A percentile compares a stretch with the other conserved stretches of the same genome.
Evolutionary conservation across 2,797 vertebrate species (phyloP).

Genomic region (Mormyrops attenuatus): DNA sequence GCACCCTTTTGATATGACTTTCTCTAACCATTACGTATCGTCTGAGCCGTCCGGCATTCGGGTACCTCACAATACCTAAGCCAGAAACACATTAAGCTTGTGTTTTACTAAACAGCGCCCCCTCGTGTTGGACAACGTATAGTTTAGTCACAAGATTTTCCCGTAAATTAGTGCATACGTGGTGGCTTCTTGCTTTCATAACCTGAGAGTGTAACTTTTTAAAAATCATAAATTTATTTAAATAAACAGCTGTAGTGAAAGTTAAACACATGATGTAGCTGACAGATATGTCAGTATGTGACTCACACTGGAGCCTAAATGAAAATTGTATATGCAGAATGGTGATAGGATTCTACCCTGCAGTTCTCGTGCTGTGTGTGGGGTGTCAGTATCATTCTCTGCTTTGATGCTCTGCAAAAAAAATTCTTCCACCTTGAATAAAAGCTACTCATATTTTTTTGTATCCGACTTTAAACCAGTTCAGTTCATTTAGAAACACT

Average conservation of each 20-base stretch:
- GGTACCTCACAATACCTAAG: background rate
- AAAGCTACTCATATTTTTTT: background rate
- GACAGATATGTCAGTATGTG: background rate
- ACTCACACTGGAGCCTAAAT: background rate
- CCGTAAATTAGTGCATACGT: background rate
- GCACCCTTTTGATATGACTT: background rate
- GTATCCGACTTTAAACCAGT: background rate
- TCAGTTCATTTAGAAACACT: background rate
- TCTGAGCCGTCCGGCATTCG: background rate
- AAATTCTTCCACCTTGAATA: background rate
- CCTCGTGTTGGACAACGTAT: slow-evolving; percentile 35
- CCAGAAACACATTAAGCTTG: background rate
- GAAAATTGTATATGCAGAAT: background rate
- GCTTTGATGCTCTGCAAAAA: background rate
- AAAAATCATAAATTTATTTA: background rate
- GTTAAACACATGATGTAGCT: background rate
- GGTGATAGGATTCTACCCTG: background rate
- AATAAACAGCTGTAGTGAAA: background rate
- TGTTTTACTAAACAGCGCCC: slow-evolving; percentile 40
- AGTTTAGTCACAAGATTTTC: background rate
- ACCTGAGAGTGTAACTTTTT: background rate
- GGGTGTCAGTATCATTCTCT: background rate
- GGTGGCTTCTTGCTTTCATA: background rate
- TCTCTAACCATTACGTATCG: background rate
- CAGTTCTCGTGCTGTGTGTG: background rate